These are phyloP conservation scores for Trematocara nigrifrons DNA, from an alignment of 2,113 vertebrate genomes.

Conservation along the genomic window DNA sequence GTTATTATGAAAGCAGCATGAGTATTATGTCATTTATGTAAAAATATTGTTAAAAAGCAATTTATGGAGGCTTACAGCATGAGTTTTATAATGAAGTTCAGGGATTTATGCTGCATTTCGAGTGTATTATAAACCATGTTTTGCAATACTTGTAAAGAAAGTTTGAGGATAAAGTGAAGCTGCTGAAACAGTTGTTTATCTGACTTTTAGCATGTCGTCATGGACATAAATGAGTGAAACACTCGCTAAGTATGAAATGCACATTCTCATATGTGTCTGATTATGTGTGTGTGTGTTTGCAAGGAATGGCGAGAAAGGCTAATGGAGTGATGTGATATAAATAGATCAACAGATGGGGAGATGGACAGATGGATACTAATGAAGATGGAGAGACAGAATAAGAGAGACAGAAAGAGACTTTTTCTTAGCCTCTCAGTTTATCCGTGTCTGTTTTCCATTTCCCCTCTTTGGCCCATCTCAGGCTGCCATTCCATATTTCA, in stretches of 20 bases:
- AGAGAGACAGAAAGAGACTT: neutral
- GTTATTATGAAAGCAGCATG: neutral
- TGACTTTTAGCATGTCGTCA: neutral
- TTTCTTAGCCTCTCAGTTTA: neutral
- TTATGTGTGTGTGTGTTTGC: neutral
- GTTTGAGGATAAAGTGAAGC: neutral
- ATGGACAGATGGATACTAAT: slow-evolving; percentile 14
- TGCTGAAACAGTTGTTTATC: neutral
- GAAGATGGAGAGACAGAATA: slow-evolving; percentile 4
- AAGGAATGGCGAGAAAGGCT: neutral
- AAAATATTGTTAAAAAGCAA: neutral
- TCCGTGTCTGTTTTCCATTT: slow-evolving; percentile 7
- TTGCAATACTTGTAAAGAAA: neutral
- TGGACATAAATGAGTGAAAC: neutral
- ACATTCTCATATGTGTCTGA: neutral
- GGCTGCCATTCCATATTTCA: slow-evolving; percentile 17
- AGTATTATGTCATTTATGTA: neutral
- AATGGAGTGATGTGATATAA: slow-evolving; percentile 25
- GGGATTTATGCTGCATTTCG: neutral
- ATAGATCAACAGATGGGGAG: slow-evolving; percentile 17
- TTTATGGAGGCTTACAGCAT: neutral
- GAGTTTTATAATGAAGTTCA: neutral
- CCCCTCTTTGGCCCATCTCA: neutral
- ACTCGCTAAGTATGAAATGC: neutral
- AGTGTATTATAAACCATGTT: neutral